Evolutionary conservation across 92 coral and sea anemone species (phyloP).

Genomic region (Phenganax stokvisi): DNA sequence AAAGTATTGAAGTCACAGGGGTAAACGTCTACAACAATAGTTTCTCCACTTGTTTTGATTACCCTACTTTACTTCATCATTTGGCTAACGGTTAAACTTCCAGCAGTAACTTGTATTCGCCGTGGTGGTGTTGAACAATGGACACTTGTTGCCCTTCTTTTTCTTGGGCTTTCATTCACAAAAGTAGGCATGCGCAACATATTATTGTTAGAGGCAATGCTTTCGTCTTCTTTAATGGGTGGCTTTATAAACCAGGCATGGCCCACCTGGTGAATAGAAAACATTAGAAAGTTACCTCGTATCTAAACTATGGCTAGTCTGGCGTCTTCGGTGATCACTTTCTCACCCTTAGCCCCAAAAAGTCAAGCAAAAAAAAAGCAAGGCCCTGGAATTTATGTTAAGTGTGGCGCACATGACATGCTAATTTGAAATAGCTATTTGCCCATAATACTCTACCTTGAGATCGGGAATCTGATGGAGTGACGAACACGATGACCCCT

Average conservation of each 20-base stretch:
- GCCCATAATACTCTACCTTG: not conserved
- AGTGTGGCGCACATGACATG: too few relatives aligned
- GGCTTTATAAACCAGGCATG: not conserved
- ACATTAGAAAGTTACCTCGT: too few relatives aligned
- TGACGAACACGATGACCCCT: constrained; percentile 7
- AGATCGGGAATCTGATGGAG: constrained; percentile 16
- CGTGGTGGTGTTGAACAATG: not conserved
- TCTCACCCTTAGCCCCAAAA: too few relatives aligned
- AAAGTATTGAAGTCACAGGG: constrained; percentile 16
- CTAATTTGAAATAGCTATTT: too few relatives aligned
- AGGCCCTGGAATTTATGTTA: too few relatives aligned
- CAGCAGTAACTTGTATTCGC: not conserved
- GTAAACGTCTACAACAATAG: not conserved
- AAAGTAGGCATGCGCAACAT: not conserved
- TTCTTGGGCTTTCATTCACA: constrained; percentile 5
- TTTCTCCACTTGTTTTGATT: constrained; percentile 1
- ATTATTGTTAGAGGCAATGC: too few relatives aligned
- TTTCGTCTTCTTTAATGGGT: not conserved
- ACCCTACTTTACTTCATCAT: constrained; percentile 9
- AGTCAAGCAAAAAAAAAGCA: too few relatives aligned
- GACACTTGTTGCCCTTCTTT: not conserved
- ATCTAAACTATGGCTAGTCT: too few relatives aligned
- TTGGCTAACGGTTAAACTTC: constrained; percentile 19
- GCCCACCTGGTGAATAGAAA: not conserved
- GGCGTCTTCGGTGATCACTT: too few relatives aligned